Evolutionary conservation across 1,140 invertebrate species (phyloP).

Genomic region (Goniozus legneri): DNA sequence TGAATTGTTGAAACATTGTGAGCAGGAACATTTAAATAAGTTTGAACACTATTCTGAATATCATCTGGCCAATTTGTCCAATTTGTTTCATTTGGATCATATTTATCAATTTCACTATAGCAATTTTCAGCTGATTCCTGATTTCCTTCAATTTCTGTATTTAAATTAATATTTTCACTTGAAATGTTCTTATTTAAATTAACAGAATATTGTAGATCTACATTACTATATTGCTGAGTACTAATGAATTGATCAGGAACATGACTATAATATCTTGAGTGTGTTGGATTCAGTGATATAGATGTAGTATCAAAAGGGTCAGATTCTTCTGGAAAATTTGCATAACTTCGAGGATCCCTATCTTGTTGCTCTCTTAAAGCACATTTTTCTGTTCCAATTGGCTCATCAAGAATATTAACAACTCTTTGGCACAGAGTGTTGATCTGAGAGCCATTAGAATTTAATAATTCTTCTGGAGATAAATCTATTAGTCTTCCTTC

Average conservation of each 20-base stretch:
- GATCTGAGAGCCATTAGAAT: slow-evolving; percentile 23
- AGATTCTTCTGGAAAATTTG: slow-evolving; percentile 38
- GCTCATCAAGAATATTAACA: slow-evolving; percentile 71
- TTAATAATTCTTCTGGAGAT: slow-evolving; percentile 55
- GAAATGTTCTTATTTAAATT: slow-evolving; percentile 27
- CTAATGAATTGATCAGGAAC: slow-evolving; percentile 36
- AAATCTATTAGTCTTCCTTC: slow-evolving; percentile 63
- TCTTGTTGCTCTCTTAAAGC: slow-evolving; percentile 24
- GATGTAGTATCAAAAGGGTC: slow-evolving; percentile 63
- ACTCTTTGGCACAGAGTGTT: slow-evolving; percentile 33
- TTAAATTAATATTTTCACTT: slow-evolving; percentile 32
- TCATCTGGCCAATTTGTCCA: slow-evolving; percentile 43
- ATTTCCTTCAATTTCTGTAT: slow-evolving; percentile 26
- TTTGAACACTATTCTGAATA: slow-evolving; percentile 24
- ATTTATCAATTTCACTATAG: slow-evolving; percentile 43
- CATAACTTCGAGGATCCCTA: slow-evolving; percentile 42
- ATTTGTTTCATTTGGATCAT: slow-evolving; percentile 6
- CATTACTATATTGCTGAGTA: slow-evolving; percentile 28
- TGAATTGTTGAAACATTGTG: background rate
- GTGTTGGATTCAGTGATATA: slow-evolving; percentile 40
- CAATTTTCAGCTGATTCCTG: slow-evolving; percentile 25
- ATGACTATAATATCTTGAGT: slow-evolving; percentile 51
- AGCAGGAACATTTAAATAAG: slow-evolving; percentile 35
- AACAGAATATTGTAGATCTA: slow-evolving; percentile 1
- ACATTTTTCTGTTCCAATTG: slow-evolving; percentile 62